Evolutionary conservation across 2,113 vertebrate species (phyloP).

Genomic region (Xiphophorus couchianus): DNA sequence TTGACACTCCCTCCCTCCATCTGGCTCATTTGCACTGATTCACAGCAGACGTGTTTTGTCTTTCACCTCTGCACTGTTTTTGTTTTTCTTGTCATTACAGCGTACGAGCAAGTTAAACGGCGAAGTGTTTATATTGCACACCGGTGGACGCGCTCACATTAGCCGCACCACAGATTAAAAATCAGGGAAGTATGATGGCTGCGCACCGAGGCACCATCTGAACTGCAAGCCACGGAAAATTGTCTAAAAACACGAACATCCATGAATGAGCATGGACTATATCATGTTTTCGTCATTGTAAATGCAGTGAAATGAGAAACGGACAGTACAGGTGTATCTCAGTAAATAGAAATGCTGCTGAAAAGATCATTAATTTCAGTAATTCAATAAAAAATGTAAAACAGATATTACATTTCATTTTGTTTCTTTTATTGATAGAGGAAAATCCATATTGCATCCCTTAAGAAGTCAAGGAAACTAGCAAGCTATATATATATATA

Average conservation of each 20-base stretch:
- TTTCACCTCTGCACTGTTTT: slow-evolving; percentile 5
- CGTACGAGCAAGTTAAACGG: slow-evolving; percentile 33
- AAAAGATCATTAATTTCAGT: too few relatives aligned
- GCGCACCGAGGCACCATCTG: neutral
- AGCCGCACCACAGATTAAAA: slow-evolving; percentile 4
- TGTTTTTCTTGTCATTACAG: slow-evolving; percentile 18
- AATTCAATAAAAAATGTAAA: too few relatives aligned
- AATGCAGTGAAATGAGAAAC: slow-evolving; percentile 13
- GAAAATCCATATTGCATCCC: too few relatives aligned
- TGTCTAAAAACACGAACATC: slow-evolving; percentile 32
- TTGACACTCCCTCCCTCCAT: slow-evolving; percentile 27
- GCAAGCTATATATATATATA: too few relatives aligned
- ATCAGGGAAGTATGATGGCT: slow-evolving; percentile 11
- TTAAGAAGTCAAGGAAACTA: too few relatives aligned
- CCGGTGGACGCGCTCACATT: slow-evolving; percentile 4
- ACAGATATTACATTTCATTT: too few relatives aligned
- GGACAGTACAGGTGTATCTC: neutral
- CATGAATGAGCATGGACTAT: neutral
- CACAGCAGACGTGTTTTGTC: slow-evolving; percentile 51
- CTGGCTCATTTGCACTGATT: slow-evolving; percentile 60
- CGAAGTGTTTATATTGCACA: neutral
- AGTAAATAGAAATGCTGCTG: too few relatives aligned
- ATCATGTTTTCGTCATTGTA: slow-evolving; percentile 14
- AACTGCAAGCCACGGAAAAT: neutral
- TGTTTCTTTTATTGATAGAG: too few relatives aligned